Base-by-base conservation (phyloP, 2,888 invertebrate species). In the Ennomos fuscantarius region DNA sequence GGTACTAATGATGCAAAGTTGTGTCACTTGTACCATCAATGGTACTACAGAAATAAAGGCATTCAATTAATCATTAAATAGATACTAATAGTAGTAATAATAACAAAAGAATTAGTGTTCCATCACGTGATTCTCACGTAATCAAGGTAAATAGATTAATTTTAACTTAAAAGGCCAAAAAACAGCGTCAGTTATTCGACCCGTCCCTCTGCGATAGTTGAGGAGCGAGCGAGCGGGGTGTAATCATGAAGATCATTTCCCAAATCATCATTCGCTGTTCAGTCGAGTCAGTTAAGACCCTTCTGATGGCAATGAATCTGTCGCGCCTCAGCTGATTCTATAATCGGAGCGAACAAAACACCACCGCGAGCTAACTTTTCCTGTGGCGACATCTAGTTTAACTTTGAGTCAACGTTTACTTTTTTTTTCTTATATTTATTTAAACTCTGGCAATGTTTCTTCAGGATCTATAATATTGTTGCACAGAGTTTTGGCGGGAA, bases 281-380 rank as follows among this genome's bases (percentile, higher is more conserved):
- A 89, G 89, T 90, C 88, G 88, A 89, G 89, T 89, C 89, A 89
- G 89, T 89, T 89, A 88, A 87, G 87, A 89, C 89, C 88, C 76
- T 79, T 56, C 78, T 79, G 78, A 79, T 78, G 76, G 77, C 77
- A 75, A 61, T 9, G 51, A 35, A 12, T 12, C 36, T 0, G 24
- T 8, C 32, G 11, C 31, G 13, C 11, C 12, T 33, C 0, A 9
- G 32, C 39, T 1, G 0, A 9, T 1, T 0, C 36, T 13, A 24
- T 9, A 1, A 8, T 5, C 8, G 33, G 10, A 8, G 39, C 36
- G 36, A 40, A 41, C 8, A 33, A 41, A 54, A 45, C 46, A 15
- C 34, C 50, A 59, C 57, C 64, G 62, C 56, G 58, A 39, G 51
- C 40, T 64, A 63, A 63, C 34, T 46, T 55, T 40, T 5, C 53